phyloP scores from a whole-genome alignment of 2,113 vertebrate species.

The Planiliza haematocheilus region DNA sequence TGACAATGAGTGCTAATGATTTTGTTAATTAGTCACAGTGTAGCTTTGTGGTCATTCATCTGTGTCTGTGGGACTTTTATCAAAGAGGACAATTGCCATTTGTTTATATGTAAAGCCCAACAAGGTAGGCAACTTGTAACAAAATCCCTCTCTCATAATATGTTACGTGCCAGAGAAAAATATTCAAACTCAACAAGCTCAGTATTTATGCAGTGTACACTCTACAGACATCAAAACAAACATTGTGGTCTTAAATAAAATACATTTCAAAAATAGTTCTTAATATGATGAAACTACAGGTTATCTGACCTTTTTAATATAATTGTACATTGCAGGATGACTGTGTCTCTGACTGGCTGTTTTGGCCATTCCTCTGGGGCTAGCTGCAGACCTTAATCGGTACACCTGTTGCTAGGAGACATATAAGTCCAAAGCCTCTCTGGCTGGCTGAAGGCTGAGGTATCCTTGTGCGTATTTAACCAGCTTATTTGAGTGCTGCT shows the following conservation, averaged over 20 bases:
- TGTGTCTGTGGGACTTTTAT: neutral
- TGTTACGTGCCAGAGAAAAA: too few relatives aligned
- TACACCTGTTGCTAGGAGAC: conserved; percentile 89
- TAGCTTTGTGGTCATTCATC: neutral
- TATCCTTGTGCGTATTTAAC: conserved; percentile 87
- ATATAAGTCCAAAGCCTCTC: conserved; percentile 85
- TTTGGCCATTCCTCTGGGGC: conserved; percentile 72
- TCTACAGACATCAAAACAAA: neutral
- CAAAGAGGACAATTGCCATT: neutral
- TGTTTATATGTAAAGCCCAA: neutral
- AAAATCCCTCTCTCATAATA: too few relatives aligned
- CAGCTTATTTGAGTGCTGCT: conserved; percentile 86
- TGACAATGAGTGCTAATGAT: conserved; percentile 10
- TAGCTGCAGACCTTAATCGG: conserved; percentile 80
- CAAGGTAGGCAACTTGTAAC: neutral
- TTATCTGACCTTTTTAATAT: conserved; percentile 25
- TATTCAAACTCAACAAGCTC: too few relatives aligned
- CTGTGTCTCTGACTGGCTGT: conserved; percentile 45
- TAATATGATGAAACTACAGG: neutral
- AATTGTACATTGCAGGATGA: conserved; percentile 19
- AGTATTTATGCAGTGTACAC: neutral
- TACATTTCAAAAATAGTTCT: neutral
- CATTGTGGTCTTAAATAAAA: conserved; percentile 1
- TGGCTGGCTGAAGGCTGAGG: conserved; percentile 82
- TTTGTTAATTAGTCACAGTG: neutral